These are phyloP conservation scores for Lochmaea capreae DNA, from an alignment of 2,888 invertebrate species.

Conservation along the genomic window DNA sequence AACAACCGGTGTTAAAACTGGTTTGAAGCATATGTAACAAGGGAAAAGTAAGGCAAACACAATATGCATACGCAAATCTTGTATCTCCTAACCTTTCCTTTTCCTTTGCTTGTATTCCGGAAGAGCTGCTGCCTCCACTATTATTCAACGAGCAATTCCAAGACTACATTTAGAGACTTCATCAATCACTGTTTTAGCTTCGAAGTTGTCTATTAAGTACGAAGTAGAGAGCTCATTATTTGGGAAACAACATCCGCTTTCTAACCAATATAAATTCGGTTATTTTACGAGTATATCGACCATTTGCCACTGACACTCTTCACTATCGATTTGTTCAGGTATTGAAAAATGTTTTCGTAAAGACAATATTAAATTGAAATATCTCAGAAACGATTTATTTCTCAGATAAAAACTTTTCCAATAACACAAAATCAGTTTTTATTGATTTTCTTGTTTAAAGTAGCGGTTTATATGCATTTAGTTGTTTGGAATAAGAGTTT, in stretches of 20 bases:
- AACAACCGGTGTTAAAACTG: constrained; percentile 27
- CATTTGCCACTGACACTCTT: constrained; percentile 1
- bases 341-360: background rate
- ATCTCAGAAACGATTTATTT: background rate
- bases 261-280: constrained; percentile 53
- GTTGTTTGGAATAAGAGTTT: too few species aligned
- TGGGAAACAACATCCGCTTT: constrained; percentile 52
- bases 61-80: constrained; percentile 52
- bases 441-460: background rate
- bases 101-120: constrained; percentile 35
- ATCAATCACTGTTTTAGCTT: constrained; percentile 58
- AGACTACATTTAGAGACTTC: constrained; percentile 58
- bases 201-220: constrained; percentile 58
- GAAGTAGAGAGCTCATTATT: constrained; percentile 55
- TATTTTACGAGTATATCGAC: constrained; percentile 47
- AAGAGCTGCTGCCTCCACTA: constrained; percentile 45
- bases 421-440: background rate
- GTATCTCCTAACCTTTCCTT: constrained; percentile 39
- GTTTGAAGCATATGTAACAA: constrained; percentile 4
- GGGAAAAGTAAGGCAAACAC: constrained; percentile 38
- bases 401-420: too few species aligned
- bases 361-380: background rate
- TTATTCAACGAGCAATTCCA: constrained; percentile 54
- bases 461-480: too few species aligned
- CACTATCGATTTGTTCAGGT: constrained; percentile 2